Evolutionary conservation across 2,113 vertebrate genomes (phyloP), one percentile per base, ranked within the genome.

Genomic region (Daubentonia madagascariensis): DNA sequence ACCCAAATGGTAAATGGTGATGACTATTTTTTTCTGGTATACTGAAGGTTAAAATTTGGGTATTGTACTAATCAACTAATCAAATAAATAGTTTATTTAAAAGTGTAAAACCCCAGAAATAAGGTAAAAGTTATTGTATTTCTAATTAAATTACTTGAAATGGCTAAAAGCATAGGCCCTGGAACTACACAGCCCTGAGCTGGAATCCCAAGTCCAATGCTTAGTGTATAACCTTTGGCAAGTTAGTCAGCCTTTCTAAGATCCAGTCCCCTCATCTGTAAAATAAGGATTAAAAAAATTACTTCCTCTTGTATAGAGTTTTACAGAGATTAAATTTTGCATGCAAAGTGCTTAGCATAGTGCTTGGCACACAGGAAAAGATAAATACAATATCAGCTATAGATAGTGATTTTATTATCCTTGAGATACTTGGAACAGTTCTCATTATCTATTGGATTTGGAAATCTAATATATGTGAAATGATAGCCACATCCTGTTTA

Each of bases 281-380:
- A 97, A 96, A 84, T 79, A 79, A 83, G 9, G 43, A 89, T 91
- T 93, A 91, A 84, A 96, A 83, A 94, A 94, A 94, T 73, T 8
- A 83, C 85, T 94, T 79, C 70, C 54, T 94, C 6, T 94, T 59
- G 85, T 35, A 63, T 13, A 68, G 59, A 87, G 81, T 79, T 94
- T 86, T 63, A n/a, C 3, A 52, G 85, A 86, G 40, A 76, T 65
- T 91, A 86, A 57, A 85, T 57, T 95, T 40, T 43, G 18, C 54
- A 89, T 22, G 12, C 37, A 23, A 78, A 91, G 70, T 6, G 22
- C 52, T 83, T 40, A 57, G 76, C 91, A 54, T n/a, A 57, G 16
- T 81, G 8, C 12, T 63, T 59, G 68, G 59, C 43, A 59, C 40
- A 25, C 1, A 30, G 43, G 67, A 83, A 52, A 81, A 40, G 40